Percentiles rank a stretch among this genome's conserved stretches.
phyloP scores from a whole-genome alignment of 2,888 invertebrate genomes.

The Scrobipalpa atriplicella region DNA sequence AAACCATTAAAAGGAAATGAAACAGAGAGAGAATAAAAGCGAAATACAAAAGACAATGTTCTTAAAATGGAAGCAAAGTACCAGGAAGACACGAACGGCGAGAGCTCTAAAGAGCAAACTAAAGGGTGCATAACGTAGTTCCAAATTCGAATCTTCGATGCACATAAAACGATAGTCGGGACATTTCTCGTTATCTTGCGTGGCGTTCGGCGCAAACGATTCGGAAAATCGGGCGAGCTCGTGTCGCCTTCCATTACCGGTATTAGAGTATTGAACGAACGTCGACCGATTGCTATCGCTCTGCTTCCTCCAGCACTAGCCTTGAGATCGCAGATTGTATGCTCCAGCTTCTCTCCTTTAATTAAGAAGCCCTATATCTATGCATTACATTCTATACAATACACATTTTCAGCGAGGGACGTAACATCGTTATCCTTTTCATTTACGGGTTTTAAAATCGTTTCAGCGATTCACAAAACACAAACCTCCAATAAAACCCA shows the following conservation, averaged over 20 bases:
- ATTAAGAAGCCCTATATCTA: conserved; percentile 19
- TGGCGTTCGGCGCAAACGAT: conserved; percentile 70
- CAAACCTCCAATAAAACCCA: conserved; percentile 16
- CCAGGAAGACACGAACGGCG: conserved; percentile 17
- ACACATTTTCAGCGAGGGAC: not conserved
- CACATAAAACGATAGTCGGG: conserved; percentile 67
- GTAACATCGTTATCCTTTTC: conserved; percentile 8
- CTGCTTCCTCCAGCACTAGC: conserved; percentile 22
- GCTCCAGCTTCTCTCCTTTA: conserved; percentile 16
- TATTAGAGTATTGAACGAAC: conserved; percentile 55
- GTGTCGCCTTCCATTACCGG: conserved; percentile 72
- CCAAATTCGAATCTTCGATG: conserved; percentile 46
- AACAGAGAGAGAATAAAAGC: not conserved
- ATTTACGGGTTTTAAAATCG: not conserved
- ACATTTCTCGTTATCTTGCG: conserved; percentile 71
- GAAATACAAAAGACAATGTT: conserved; percentile 11
- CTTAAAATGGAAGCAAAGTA: conserved; percentile 9
- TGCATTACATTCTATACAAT: conserved; percentile 12
- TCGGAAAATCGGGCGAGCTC: conserved; percentile 73
- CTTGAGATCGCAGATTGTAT: conserved; percentile 25
- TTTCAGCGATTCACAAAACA: conserved; percentile 15
- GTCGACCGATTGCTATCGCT: conserved; percentile 24
- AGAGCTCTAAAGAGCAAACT: conserved; percentile 22
- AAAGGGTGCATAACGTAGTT: conserved; percentile 27
- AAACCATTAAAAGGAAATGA: conserved; percentile 23